Percentiles rank a stretch among this genome's conserved stretches.
Conservation (phyloP, 2,888 invertebrate species). For the Nemapogon koenigi region DNA sequence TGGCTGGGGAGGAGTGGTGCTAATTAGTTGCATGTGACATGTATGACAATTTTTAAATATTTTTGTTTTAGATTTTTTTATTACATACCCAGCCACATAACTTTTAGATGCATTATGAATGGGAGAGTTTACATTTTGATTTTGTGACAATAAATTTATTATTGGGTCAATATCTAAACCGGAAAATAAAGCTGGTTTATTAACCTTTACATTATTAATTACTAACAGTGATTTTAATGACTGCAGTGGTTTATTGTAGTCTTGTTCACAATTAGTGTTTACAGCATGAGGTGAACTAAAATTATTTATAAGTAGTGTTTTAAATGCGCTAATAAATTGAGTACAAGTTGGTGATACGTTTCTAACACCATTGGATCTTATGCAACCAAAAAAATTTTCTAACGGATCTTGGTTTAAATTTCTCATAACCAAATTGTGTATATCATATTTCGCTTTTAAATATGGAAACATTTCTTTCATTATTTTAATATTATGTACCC, state of each 20-base stretch:
- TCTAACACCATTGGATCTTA: slow-evolving; percentile 9
- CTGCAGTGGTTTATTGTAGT: slow-evolving; percentile 3
- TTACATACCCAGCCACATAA: no score
- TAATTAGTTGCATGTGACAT: no score
- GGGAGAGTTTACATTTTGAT: no score
- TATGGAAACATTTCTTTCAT: slow-evolving; percentile 4
- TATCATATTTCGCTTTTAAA: slow-evolving; percentile 4
- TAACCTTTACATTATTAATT: no score
- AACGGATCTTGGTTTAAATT: slow-evolving; percentile 13
- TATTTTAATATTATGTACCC: slow-evolving; percentile 10
- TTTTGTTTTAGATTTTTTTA: no score
- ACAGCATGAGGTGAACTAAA: slow-evolving; percentile 8
- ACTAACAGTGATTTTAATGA: no score
- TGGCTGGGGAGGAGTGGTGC: no score
- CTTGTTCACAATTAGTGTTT: slow-evolving; percentile 2
- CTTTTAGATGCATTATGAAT: no score
- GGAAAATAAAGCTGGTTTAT: no score
- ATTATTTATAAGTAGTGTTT: slow-evolving; percentile 10
- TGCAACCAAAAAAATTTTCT: slow-evolving; percentile 11
- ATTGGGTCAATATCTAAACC: no score
- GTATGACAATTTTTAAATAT: no score
- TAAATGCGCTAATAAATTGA: slow-evolving; percentile 7
- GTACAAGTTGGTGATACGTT: slow-evolving; percentile 5
- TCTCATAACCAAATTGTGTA: slow-evolving; percentile 8
- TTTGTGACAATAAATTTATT: no score